Percentiles rank a stretch among this genome's conserved stretches.
Evolutionary conservation across 2,888 invertebrate species (phyloP).

Genomic region (Phoenoteleia sp.): DNA sequence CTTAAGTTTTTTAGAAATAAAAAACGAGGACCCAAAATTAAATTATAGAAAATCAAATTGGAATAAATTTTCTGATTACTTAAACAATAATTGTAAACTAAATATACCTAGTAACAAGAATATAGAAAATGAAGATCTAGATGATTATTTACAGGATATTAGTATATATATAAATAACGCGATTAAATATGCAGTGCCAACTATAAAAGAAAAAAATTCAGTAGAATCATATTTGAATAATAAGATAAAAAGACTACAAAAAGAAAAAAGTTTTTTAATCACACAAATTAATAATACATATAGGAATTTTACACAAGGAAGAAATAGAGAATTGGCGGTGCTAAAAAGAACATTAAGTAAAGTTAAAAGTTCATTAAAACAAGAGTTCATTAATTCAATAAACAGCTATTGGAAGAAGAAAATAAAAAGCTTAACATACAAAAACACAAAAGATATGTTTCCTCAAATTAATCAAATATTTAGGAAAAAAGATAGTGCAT

Average conservation of each 20-base stretch:
- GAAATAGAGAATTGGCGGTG: too few relatives aligned
- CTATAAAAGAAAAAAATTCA: too few relatives aligned
- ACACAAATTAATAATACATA: too few relatives aligned
- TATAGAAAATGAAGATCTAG: not conserved
- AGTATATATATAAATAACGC: too few relatives aligned
- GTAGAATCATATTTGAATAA: too few relatives aligned
- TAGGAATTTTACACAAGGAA: too few relatives aligned
- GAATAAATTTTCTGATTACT: not conserved
- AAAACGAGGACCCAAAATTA: not conserved
- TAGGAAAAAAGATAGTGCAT: constrained; percentile 28
- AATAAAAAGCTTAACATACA: constrained; percentile 33
- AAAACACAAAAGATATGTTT: constrained; percentile 44
- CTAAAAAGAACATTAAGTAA: too few relatives aligned
- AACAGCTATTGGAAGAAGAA: constrained; percentile 47
- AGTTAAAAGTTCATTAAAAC: constrained; percentile 25
- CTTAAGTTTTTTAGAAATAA: not conserved
- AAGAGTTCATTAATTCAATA: constrained; percentile 24
- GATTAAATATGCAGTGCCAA: too few relatives aligned
- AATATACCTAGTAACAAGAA: not conserved
- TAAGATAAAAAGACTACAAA: too few relatives aligned
- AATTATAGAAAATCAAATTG: constrained; percentile 18
- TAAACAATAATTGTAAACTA: not conserved
- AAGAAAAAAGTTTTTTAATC: too few relatives aligned
- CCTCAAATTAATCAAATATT: constrained; percentile 50
- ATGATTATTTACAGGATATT: not conserved